phyloP scores from a whole-genome alignment of 1,140 invertebrate genomes.

The Ceratina australensis region DNA sequence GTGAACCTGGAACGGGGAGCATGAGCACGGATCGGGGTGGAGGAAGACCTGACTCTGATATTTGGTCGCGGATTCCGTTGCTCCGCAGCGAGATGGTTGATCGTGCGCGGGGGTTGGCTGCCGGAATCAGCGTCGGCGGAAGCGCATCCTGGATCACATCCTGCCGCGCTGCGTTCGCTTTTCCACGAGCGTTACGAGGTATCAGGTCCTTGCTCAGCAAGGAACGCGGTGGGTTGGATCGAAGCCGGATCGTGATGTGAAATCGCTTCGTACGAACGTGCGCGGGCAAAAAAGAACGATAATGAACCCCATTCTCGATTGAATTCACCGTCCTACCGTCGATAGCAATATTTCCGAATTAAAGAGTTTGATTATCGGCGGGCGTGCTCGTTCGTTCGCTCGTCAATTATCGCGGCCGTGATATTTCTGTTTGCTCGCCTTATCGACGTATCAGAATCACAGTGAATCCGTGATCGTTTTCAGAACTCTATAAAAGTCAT shows the following conservation, averaged over 20 bases:
- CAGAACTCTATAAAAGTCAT: no score
- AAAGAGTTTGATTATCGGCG: slow-evolving; percentile 20
- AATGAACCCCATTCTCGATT: slow-evolving; percentile 23
- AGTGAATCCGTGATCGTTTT: no score
- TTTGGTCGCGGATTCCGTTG: slow-evolving; percentile 58
- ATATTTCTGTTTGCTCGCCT: not conserved
- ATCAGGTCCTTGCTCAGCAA: slow-evolving; percentile 54
- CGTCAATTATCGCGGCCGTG: not conserved
- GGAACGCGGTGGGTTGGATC: slow-evolving; percentile 10
- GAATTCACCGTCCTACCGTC: not conserved
- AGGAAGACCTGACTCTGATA: slow-evolving; percentile 53
- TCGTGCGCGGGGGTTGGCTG: slow-evolving; percentile 19
- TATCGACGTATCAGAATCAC: no score
- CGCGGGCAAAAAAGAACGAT: slow-evolving; percentile 11
- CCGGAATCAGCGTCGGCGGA: slow-evolving; percentile 61
- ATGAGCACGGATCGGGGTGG: slow-evolving; percentile 22
- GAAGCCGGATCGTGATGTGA: slow-evolving; percentile 54
- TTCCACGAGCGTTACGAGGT: slow-evolving; percentile 48
- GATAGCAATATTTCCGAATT: slow-evolving; percentile 18
- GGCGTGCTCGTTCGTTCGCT: slow-evolving; percentile 1
- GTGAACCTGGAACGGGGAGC: not conserved
- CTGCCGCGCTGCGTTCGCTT: slow-evolving; percentile 59
- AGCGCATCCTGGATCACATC: slow-evolving; percentile 61
- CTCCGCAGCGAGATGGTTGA: slow-evolving; percentile 8
- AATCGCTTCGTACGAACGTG: slow-evolving; percentile 61